Evolutionary conservation across 2,113 vertebrate genomes (phyloP).

Genomic region (Phyllopteryx taeniolatus): DNA sequence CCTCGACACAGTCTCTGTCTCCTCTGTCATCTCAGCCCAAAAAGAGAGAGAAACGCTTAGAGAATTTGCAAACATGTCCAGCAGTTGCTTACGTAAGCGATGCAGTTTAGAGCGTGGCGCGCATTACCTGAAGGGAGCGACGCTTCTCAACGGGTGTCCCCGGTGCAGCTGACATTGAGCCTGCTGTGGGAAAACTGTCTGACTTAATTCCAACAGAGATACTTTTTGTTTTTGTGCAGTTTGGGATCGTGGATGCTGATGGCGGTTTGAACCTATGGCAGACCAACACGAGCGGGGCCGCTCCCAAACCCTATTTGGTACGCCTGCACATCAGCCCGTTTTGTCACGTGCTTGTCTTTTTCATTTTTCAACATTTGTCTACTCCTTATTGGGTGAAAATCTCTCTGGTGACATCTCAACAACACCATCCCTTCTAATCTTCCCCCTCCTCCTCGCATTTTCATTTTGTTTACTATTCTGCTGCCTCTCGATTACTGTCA

Average conservation of each 20-base stretch:
- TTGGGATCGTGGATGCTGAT: slow-evolving; percentile 94
- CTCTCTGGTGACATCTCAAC: slow-evolving; percentile 1
- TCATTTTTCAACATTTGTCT: background rate
- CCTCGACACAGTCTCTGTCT: slow-evolving; percentile 33
- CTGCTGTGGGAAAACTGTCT: background rate
- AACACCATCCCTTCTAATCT: background rate
- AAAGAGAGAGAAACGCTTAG: slow-evolving; percentile 18
- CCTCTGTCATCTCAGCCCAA: slow-evolving; percentile 31
- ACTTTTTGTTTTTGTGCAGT: slow-evolving; percentile 69
- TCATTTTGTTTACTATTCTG: slow-evolving; percentile 11
- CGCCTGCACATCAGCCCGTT: slow-evolving; percentile 28
- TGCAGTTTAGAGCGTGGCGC: background rate
- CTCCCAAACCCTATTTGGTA: slow-evolving; percentile 93
- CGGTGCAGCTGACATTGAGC: background rate
- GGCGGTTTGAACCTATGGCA: slow-evolving; percentile 96
- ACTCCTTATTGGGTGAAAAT: background rate
- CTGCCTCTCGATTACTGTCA: slow-evolving; percentile 26
- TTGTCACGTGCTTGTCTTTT: background rate
- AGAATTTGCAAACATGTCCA: slow-evolving; percentile 9
- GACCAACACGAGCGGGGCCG: slow-evolving; percentile 85
- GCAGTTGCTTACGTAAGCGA: slow-evolving; percentile 19
- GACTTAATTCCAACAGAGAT: background rate
- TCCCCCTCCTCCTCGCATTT: slow-evolving; percentile 7
- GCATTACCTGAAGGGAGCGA: slow-evolving; percentile 9
- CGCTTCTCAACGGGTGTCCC: background rate